These are phyloP conservation scores for Argyresthia goedartella DNA, from an alignment of 2,888 invertebrate species.

Conservation along the genomic window DNA sequence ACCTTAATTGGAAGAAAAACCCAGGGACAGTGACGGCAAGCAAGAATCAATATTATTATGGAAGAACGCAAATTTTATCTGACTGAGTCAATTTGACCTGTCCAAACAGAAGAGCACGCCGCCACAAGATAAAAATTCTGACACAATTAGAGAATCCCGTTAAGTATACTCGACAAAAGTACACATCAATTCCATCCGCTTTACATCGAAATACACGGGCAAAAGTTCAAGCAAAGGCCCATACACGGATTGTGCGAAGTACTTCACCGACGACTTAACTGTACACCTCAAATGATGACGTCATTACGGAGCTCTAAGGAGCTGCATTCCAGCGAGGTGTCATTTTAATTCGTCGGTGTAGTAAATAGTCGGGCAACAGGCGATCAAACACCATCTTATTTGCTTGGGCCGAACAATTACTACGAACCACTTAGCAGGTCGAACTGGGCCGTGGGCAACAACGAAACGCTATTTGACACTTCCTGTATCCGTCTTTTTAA, in stretches of 20 bases:
- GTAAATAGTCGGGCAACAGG: not conserved
- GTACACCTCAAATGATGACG: too few species aligned
- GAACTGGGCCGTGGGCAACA: conserved; percentile 63
- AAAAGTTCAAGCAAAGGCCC: not conserved
- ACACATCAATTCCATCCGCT: not conserved
- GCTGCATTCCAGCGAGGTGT: too few species aligned
- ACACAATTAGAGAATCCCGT: not conserved
- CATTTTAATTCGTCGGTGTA: not conserved
- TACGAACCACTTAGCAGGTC: conserved; percentile 58
- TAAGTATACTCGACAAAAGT: not conserved
- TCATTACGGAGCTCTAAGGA: too few species aligned
- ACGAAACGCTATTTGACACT: conserved; percentile 66
- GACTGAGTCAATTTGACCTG: too few species aligned
- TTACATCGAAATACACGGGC: not conserved
- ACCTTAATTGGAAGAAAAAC: too few species aligned
- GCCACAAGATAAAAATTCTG: too few species aligned
- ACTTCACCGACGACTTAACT: not conserved
- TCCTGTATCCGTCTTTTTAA: conserved; percentile 57
- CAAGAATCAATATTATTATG: too few species aligned
- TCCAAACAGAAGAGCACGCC: too few species aligned
- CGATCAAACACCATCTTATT: conserved; percentile 35
- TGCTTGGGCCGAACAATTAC: conserved; percentile 63
- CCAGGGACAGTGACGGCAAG: too few species aligned
- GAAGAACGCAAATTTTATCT: too few species aligned
- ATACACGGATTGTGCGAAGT: conserved; percentile 1